Percentiles rank a stretch among this genome's conserved stretches.
Evolutionary conservation across 2,113 vertebrate genomes (phyloP).

Genomic region (Hippocampus guttulatus): DNA sequence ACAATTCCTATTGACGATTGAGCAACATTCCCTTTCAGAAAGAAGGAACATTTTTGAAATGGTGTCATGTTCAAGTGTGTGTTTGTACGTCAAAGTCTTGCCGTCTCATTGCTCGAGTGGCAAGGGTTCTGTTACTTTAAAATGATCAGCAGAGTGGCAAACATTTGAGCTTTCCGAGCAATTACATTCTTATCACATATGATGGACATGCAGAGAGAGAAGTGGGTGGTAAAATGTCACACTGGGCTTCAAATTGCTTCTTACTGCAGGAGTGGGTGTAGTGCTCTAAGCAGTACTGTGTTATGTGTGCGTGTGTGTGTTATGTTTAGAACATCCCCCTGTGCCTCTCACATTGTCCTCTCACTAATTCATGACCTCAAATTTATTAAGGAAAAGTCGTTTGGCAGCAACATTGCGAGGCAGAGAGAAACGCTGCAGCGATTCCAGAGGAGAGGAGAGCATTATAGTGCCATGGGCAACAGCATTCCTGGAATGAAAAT

Average conservation of each 20-base stretch:
- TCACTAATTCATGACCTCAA: constrained; percentile 60
- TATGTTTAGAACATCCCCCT: constrained; percentile 45
- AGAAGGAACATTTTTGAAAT: constrained; percentile 56
- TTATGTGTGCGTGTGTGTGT: constrained; percentile 23
- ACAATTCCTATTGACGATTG: constrained; percentile 46
- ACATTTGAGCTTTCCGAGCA: constrained; percentile 42
- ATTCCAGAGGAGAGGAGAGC: constrained; percentile 59
- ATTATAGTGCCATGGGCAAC: constrained; percentile 65
- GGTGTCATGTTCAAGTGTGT: constrained; percentile 34
- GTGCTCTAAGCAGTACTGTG: constrained; percentile 33
- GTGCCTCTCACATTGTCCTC: constrained; percentile 43
- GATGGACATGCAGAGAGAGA: constrained; percentile 42
- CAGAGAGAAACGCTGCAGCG: constrained; percentile 35
- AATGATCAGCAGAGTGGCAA: constrained; percentile 42
- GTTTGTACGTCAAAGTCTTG: constrained; percentile 10
- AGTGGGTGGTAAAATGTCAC: constrained; percentile 37
- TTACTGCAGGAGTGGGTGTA: constrained; percentile 10
- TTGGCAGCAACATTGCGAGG: constrained; percentile 42
- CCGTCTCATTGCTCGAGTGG: constrained; percentile 31
- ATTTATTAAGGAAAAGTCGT: constrained; percentile 56
- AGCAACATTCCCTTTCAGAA: constrained; percentile 41
- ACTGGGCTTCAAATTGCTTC: constrained; percentile 36
- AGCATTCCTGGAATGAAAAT: constrained; percentile 73
- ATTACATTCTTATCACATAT: constrained; percentile 45
- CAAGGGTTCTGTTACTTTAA: constrained; percentile 31